Percentiles rank a stretch among this genome's conserved stretches.
phyloP scores from a whole-genome alignment of 2,888 invertebrate genomes.

The Oligia latruncula region DNA sequence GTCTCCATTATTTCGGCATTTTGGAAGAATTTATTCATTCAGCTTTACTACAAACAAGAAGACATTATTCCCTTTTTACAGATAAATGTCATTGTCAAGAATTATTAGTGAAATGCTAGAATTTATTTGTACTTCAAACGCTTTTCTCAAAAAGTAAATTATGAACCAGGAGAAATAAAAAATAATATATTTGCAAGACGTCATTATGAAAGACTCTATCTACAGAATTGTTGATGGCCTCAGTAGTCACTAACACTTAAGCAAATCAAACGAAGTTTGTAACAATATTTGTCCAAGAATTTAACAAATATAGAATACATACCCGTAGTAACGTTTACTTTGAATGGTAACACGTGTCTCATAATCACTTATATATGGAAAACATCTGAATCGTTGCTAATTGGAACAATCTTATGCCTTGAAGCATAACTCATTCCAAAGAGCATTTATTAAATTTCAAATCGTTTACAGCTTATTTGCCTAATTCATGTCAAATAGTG shows the following conservation, averaged over 20 bases:
- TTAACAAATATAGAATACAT: slow-evolving; percentile 16
- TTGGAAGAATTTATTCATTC: not conserved
- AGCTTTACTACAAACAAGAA: no score
- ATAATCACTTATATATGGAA: not conserved
- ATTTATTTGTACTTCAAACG: not conserved
- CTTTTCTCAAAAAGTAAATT: not conserved
- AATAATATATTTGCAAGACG: not conserved
- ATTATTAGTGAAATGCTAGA: not conserved
- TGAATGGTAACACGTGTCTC: not conserved
- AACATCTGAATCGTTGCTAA: slow-evolving; percentile 5
- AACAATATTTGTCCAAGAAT: slow-evolving; percentile 35
- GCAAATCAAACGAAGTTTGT: slow-evolving; percentile 17
- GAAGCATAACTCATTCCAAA: not conserved
- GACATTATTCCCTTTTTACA: no score
- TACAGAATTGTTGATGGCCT: not conserved
- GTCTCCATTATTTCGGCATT: not conserved
- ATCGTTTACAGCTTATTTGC: not conserved
- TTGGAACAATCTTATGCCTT: slow-evolving; percentile 9
- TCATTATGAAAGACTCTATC: not conserved
- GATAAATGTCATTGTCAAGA: no score
- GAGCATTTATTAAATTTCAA: not conserved
- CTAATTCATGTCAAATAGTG: not conserved
- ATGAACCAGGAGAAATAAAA: not conserved
- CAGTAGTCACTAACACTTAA: slow-evolving; percentile 2
- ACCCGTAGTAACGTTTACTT: not conserved